Evolutionary conservation across 2,888 invertebrate genomes (phyloP).

Genomic region (Cybosia mesomella): DNA sequence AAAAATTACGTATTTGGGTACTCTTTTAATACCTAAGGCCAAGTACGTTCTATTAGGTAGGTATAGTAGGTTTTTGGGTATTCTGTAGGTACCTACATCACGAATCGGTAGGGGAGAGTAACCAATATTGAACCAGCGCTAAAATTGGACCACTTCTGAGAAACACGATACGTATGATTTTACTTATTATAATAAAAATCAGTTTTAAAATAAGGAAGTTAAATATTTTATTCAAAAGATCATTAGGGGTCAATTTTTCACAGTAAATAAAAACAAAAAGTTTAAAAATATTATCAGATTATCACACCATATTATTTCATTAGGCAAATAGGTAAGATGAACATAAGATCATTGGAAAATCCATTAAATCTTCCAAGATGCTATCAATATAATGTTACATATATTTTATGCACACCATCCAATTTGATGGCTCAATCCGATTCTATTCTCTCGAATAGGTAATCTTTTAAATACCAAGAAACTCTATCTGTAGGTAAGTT

Average conservation of each 20-base stretch:
- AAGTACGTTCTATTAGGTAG: too few relatives aligned
- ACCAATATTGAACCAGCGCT: too few relatives aligned
- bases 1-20: too few relatives aligned
- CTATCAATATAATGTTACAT: not conserved
- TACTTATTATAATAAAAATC: not conserved
- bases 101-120: too few relatives aligned
- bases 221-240: not conserved
- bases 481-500: not conserved
- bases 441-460: not conserved
- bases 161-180: too few relatives aligned
- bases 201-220: not conserved
- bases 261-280: not conserved
- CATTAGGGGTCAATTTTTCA: not conserved
- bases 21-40: too few relatives aligned
- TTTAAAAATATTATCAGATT: not conserved
- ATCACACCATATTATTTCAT: not conserved
- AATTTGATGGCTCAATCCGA: not conserved
- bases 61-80: too few relatives aligned
- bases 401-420: not conserved
- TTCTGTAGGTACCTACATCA: too few relatives aligned
- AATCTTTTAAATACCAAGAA: constrained; percentile 4
- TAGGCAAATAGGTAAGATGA: not conserved
- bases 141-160: too few relatives aligned
- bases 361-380: not conserved
- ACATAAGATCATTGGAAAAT: not conserved